These are phyloP conservation scores for Phalacrocorax carbo DNA, from an alignment of 2,113 vertebrate species.

Conservation along the genomic window DNA sequence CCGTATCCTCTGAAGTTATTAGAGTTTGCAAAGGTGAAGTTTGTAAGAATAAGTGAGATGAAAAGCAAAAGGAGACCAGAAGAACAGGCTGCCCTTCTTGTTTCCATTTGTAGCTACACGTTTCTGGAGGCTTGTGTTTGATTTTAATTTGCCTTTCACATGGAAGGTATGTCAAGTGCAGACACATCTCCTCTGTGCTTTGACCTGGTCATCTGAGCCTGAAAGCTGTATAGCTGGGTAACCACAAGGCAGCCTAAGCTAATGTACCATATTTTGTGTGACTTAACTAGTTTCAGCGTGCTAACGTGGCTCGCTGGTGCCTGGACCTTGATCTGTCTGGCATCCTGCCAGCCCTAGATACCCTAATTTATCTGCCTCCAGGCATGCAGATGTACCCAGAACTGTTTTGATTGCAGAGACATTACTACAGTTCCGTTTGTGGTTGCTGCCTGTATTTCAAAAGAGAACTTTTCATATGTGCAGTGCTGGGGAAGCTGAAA, in stretches of 20 bases:
- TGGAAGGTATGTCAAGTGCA: slow-evolving; percentile 10
- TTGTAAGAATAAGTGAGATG: not conserved
- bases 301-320: not conserved
- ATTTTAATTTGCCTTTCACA: slow-evolving; percentile 43
- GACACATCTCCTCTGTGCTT: slow-evolving; percentile 8
- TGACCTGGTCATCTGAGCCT: slow-evolving; percentile 28
- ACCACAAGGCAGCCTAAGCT: not conserved
- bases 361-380: slow-evolving; percentile 13
- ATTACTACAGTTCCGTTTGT: slow-evolving; percentile 63
- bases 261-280: not conserved
- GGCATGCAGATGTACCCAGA: slow-evolving; percentile 29
- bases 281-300: not conserved
- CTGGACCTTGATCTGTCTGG: slow-evolving; percentile 44
- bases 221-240: not conserved
- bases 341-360: slow-evolving; percentile 12
- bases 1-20: not conserved
- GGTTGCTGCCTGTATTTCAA: slow-evolving; percentile 47
- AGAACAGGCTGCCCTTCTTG: slow-evolving; percentile 48
- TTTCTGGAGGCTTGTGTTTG: slow-evolving; percentile 41
- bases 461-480: slow-evolving; percentile 30
- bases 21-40: not conserved
- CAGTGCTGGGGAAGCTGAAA: slow-evolving; percentile 27
- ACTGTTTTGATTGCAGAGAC: slow-evolving; percentile 42
- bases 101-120: slow-evolving; percentile 8
- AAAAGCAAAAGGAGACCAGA: slow-evolving; percentile 49